Base-by-base conservation (phyloP, 2,888 invertebrate species). In the Eilema depressum region DNA sequence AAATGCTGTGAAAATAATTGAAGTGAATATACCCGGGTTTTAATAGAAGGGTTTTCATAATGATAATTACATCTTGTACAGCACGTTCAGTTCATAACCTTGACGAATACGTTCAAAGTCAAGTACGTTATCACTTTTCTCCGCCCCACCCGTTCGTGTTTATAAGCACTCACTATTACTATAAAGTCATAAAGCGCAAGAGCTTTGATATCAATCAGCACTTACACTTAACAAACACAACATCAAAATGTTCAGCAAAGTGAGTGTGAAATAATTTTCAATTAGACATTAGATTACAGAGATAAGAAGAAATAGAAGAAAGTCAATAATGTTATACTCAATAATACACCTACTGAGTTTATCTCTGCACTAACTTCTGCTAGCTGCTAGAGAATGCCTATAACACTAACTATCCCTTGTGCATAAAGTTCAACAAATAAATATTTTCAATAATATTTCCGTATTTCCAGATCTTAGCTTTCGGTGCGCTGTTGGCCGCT, bases 401-500 rank as follows among this genome's bases (percentile, higher is more conserved):
- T 33, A 12, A 12, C 2, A 11, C 5, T 41, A 41, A 17, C 17
- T 41, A 11, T 17, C 3, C 41, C 41, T 17, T 41, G 1, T 17
- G 17, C 41, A 37, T 37, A 37, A 3, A 17, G 14, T 41, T 41
- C 41, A 17, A 41, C 17, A 41, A 17, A 41, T 17, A 41, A 41
- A 47, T 56, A n/a, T 64, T 23, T 41, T 0, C 23, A 62, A 30
- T 20, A 28, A 33, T 37, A 20, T n/a, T n/a, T 28, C 25, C 63
- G 47, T 28, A 14, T 65, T 85, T 84, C 12, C 85, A 96, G 96
- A 91, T 95, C 77, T 78, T 94, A 78, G 88, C 77, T 68, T 62
- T 82, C 73, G 68, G 81, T 68, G 78, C 78, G 10, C 33, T 81
- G 63, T 78, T 92, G 78, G 91, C 90, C 2, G 85, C 80, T 33